A percentile compares a stretch with the other conserved stretches of the same genome.
Evolutionary conservation across 2,113 vertebrate species (phyloP).

Genomic region (Cisticola juncidis): DNA sequence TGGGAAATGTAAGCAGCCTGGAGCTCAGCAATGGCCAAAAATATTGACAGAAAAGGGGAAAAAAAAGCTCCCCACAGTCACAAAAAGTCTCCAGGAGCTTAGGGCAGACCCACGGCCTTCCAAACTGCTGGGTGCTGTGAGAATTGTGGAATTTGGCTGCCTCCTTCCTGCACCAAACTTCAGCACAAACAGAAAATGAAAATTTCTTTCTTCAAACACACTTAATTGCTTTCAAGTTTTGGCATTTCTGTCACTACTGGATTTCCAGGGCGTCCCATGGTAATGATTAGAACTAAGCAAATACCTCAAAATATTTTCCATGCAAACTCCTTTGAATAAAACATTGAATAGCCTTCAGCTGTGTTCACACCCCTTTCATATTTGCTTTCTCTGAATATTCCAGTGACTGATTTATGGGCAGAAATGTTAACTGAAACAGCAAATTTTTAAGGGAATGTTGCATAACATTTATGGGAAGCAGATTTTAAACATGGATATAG

Average conservation of each 20-base stretch:
- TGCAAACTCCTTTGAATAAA: conserved; percentile 61
- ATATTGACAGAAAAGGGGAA: neutral
- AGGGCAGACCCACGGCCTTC: neutral
- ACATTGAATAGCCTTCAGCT: conserved; percentile 66
- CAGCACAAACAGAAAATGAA: neutral
- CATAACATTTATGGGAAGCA: conserved; percentile 37
- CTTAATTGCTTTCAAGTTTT: conserved; percentile 63
- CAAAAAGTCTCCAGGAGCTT: neutral
- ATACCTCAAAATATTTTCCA: conserved; percentile 68
- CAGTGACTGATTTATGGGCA: conserved; percentile 64
- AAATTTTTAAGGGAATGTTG: conserved; percentile 41
- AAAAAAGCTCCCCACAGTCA: neutral
- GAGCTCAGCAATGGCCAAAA: neutral
- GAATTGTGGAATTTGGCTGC: conserved; percentile 7
- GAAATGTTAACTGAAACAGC: conserved; percentile 56
- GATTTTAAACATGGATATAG: conserved; percentile 8
- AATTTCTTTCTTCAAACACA: conserved; percentile 40
- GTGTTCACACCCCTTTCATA: conserved; percentile 65
- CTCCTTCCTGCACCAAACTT: conserved; percentile 42
- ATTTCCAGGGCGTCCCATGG: conserved; percentile 54
- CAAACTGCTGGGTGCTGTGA: neutral
- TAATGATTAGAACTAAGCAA: conserved; percentile 67
- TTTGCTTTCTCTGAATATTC: conserved; percentile 68
- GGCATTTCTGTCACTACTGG: conserved; percentile 49
- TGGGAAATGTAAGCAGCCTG: neutral